These are phyloP conservation scores for Rhynchonycteris naso DNA, from an alignment of 2,797 vertebrate genomes.

Conservation along the genomic window DNA sequence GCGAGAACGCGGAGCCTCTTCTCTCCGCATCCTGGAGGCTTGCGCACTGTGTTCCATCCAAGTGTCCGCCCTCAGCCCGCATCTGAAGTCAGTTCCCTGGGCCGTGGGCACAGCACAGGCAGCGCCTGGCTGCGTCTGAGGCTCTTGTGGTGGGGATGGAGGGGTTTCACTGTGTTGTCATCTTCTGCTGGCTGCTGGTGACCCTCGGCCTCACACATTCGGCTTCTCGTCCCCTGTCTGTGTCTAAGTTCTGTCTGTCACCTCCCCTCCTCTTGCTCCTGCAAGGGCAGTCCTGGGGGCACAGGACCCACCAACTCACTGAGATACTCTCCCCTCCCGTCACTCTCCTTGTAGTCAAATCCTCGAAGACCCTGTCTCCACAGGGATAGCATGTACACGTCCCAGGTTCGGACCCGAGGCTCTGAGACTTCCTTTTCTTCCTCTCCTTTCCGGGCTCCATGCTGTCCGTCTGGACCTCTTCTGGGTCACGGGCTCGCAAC, in stretches of 20 bases:
- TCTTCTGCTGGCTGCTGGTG: background rate
- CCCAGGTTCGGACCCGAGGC: rapidly evolving
- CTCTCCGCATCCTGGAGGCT: background rate
- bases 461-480: rapidly evolving
- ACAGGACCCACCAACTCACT: background rate
- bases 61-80: background rate
- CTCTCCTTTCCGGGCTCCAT: rapidly evolving
- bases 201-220: too few species aligned
- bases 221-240: rapidly evolving
- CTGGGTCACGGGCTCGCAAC: background rate
- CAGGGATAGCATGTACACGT: rapidly evolving
- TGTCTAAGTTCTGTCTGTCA: too few species aligned
- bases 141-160: background rate
- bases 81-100: background rate
- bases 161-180: rapidly evolving
- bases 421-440: rapidly evolving
- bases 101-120: rapidly evolving
- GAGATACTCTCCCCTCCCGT: too few species aligned
- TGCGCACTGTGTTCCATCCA: too few species aligned
- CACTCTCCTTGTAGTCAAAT: too few species aligned
- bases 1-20: too few species aligned
- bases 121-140: background rate
- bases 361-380: background rate
- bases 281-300: background rate
- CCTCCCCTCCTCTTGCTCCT: too few species aligned